Evolutionary conservation across 2,888 invertebrate species (phyloP).

Genomic region (Dryobotodes eremita): DNA sequence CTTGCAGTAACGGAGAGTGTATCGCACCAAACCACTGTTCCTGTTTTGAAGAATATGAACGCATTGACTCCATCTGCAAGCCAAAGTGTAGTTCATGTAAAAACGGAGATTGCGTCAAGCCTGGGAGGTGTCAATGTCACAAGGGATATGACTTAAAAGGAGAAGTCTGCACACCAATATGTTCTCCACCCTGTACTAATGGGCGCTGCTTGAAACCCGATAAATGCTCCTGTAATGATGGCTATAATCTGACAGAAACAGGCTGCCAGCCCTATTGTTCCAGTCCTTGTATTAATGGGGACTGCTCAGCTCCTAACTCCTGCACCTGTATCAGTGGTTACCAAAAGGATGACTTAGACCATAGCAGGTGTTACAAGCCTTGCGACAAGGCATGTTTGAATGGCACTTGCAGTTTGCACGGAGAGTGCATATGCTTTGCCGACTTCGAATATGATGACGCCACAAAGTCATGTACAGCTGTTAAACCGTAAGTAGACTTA

Average conservation of each 20-base stretch:
- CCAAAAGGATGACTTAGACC: slow-evolving; percentile 51
- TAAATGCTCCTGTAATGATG: slow-evolving; percentile 69
- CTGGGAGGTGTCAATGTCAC: slow-evolving; percentile 58
- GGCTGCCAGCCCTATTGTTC: slow-evolving; percentile 52
- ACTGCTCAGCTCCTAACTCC: slow-evolving; percentile 79
- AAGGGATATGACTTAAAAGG: slow-evolving; percentile 40
- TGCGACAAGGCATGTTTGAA: slow-evolving; percentile 72
- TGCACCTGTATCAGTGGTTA: slow-evolving; percentile 71
- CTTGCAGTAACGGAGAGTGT: slow-evolving; percentile 61
- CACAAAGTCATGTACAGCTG: slow-evolving; percentile 70
- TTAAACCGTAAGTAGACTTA: slow-evolving; percentile 73
- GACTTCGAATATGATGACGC: slow-evolving; percentile 64
- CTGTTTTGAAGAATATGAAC: slow-evolving; percentile 42
- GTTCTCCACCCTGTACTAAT: slow-evolving; percentile 71
- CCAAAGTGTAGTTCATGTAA: slow-evolving; percentile 53
- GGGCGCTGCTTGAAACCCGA: slow-evolving; percentile 72
- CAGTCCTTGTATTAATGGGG: slow-evolving; percentile 65
- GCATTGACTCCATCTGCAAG: slow-evolving; percentile 19
- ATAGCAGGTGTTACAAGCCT: slow-evolving; percentile 71
- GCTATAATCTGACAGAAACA: slow-evolving; percentile 63
- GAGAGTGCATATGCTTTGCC: slow-evolving; percentile 72
- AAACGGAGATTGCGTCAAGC: slow-evolving; percentile 63
- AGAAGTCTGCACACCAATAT: slow-evolving; percentile 68
- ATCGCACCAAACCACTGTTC: slow-evolving; percentile 36
- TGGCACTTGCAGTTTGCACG: slow-evolving; percentile 73